Evolutionary conservation across 2,888 invertebrate species (phyloP).

Genomic region (Amphipyra berbera): DNA sequence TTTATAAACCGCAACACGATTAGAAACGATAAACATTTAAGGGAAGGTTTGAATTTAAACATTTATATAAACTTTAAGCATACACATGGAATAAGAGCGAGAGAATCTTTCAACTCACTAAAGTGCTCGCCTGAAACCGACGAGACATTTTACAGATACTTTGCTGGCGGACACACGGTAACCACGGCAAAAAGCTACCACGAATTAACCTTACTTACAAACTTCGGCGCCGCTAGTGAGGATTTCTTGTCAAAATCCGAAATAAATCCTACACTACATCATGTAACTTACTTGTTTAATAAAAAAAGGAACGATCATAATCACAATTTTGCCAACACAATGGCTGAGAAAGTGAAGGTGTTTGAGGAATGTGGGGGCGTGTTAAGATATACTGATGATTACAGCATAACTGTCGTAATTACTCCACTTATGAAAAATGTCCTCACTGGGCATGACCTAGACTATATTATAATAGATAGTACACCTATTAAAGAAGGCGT

Average conservation of each 20-base stretch:
- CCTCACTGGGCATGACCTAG: constrained; percentile 45
- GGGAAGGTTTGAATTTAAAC: constrained; percentile 60
- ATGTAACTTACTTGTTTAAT: constrained; percentile 23
- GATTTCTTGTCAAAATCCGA: constrained; percentile 27
- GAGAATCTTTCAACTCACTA: constrained; percentile 46
- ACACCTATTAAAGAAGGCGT: constrained; percentile 44
- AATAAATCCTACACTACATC: constrained; percentile 33
- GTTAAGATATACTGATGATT: constrained; percentile 24
- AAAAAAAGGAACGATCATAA: constrained; percentile 17
- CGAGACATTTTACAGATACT: constrained; percentile 36
- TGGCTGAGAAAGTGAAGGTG: constrained; percentile 29
- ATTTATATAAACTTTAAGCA: constrained; percentile 60
- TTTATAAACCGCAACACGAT: constrained; percentile 60
- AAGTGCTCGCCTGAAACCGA: constrained; percentile 59
- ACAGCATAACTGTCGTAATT: constrained; percentile 55
- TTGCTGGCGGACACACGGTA: constrained; percentile 27
- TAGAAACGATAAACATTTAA: constrained; percentile 61
- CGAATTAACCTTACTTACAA: constrained; percentile 37
- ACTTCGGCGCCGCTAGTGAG: constrained; percentile 6
- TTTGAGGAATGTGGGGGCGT: constrained; percentile 43
- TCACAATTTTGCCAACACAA: constrained; percentile 2
- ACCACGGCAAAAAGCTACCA: constrained; percentile 48
- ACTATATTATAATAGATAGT: constrained; percentile 61
- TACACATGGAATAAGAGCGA: constrained; percentile 56
- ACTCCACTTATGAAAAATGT: constrained; percentile 67